These are phyloP conservation scores for Epinotia brunnichana DNA, from an alignment of 2,888 invertebrate genomes.

Conservation along the genomic window DNA sequence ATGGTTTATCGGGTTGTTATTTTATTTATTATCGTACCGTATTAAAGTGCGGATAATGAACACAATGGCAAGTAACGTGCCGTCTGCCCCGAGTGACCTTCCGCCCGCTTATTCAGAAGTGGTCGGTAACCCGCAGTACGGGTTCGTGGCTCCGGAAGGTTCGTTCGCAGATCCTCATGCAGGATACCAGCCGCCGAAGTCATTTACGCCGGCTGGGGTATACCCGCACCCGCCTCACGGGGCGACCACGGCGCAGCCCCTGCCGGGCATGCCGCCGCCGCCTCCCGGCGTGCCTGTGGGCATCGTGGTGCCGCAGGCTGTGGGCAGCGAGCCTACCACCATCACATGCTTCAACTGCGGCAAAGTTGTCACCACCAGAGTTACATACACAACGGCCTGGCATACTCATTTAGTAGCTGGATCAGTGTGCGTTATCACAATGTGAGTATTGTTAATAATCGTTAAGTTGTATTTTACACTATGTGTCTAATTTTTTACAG, in stretches of 20 bases:
- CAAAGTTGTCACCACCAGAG: conserved; percentile 77
- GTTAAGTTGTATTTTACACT: background rate
- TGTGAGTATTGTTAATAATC: conserved; percentile 62
- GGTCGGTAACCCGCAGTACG: conserved; percentile 74
- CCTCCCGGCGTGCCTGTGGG: conserved; percentile 66
- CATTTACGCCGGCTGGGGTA: conserved; percentile 73
- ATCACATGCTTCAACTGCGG: conserved; percentile 77
- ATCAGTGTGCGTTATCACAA: conserved; percentile 76
- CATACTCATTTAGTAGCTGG: conserved; percentile 79
- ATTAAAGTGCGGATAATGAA: conserved; percentile 16
- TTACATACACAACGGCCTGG: conserved; percentile 79
- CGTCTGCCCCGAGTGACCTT: conserved; percentile 71
- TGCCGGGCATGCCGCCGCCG: conserved; percentile 57
- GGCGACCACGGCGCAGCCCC: conserved; percentile 64
- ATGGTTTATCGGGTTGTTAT: conserved; percentile 30
- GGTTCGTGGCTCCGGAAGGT: conserved; percentile 61
- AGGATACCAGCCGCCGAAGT: conserved; percentile 63
- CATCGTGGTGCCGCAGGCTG: conserved; percentile 70
- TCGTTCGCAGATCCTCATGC: conserved; percentile 51
- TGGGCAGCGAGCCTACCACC: conserved; percentile 77
- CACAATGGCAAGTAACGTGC: conserved; percentile 64
- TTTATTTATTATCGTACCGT: conserved; percentile 4
- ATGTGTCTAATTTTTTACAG: no score
- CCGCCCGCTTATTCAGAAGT: conserved; percentile 79
- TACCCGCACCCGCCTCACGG: conserved; percentile 72